Evolutionary conservation across 2,797 vertebrate species (phyloP).

Genomic region (Sebastiscus albofasciatus): DNA sequence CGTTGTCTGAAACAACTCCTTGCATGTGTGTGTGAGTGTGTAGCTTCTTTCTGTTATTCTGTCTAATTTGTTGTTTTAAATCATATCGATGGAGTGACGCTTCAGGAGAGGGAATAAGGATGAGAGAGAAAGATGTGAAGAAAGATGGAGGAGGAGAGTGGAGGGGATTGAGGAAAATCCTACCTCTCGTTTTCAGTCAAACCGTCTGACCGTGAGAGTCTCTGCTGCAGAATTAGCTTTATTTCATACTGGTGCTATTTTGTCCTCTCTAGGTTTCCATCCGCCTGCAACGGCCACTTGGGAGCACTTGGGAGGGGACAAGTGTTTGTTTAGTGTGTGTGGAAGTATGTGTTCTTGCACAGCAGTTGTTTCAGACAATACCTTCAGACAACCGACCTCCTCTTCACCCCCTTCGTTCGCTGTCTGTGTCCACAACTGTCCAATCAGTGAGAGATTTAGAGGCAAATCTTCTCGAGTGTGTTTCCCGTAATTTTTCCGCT

Average conservation of each 20-base stretch:
- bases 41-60: conserved; percentile 43
- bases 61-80: conserved; percentile 44
- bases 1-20: conserved; percentile 70
- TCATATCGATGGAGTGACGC: conserved; percentile 33
- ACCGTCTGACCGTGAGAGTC: conserved; percentile 20
- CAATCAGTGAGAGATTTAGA: conserved; percentile 22
- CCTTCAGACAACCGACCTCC: background rate
- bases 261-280: conserved; percentile 59
- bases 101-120: conserved; percentile 41
- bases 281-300: conserved; percentile 47
- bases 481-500: conserved; percentile 40
- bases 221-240: conserved; percentile 76
- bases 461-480: conserved; percentile 36
- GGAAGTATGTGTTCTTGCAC: background rate
- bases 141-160: conserved; percentile 6
- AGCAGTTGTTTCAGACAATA: conserved; percentile 67
- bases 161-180: conserved; percentile 43
- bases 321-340: conserved; percentile 30
- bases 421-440: conserved; percentile 20
- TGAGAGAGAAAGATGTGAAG: conserved; percentile 24
- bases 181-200: conserved; percentile 32
- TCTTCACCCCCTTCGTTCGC: conserved; percentile 11
- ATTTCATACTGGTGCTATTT: conserved; percentile 81
- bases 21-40: conserved; percentile 13
- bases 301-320: conserved; percentile 37